Base-by-base conservation (phyloP, 2,888 invertebrate genomes). In the Mythimna impura region DNA sequence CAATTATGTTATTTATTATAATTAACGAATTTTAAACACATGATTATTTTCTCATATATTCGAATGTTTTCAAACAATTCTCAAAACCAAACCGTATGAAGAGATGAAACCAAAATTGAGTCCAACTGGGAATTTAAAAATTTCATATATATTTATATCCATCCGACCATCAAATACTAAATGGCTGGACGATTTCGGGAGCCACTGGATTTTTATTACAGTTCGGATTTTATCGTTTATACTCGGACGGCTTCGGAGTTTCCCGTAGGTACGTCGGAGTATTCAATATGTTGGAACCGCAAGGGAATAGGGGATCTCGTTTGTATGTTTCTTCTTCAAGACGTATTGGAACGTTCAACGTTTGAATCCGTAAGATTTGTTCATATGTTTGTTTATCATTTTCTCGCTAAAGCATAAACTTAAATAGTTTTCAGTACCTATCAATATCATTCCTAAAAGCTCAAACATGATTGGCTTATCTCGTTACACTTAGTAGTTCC, bases 181-280 rank as follows among this genome's bases (percentile, higher is more conserved):
- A 82, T 71, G 67, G 63, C 17, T 68, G 65, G 61, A 60, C 60
- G 66, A 66, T 63, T 81, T 68, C 65, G 34, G 82, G 22, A 66
- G 9, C 74, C 65, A 34, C 54, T 12, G 67, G 83, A 82, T 62
- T 81, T 80, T 82, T 82, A 82, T 81, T 74, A 54, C 52, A 62
- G 36, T 61, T 40, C 47, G 50, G 34, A 63, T 61, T 82, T 82
- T 78, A 80, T 82, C 70, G 54, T 71, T 81, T 71, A 82, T 68
- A 57, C 55, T 30, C 58, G 67, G 57, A 34, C 12, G 61, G 50
- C 1, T 47, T 12, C 80, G 83, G 58, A 55, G 54, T 66, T 25
- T 20, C 2, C 54, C 66, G 6, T 14, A 47, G 47, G 17, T 47
- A 67, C 70, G 80, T 68, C 55, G 36, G 60, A n/a, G 50, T 62